Evolutionary conservation across 1,140 invertebrate species (phyloP).

Genomic region (Zaprionus vittiger): DNA sequence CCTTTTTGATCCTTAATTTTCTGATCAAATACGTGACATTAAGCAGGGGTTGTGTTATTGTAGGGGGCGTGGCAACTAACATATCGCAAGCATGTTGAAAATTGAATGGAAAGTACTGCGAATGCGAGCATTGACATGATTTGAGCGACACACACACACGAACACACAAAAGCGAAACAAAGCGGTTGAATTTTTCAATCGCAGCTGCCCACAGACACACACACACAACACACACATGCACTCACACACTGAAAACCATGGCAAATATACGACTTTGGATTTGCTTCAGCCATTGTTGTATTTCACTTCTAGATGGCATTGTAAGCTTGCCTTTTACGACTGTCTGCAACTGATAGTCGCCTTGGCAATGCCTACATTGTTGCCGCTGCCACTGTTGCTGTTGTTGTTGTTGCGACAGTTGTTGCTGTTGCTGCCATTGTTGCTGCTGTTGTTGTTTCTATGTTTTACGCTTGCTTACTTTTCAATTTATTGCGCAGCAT

Average conservation of each 20-base stretch:
- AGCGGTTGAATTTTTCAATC: constrained; percentile 67
- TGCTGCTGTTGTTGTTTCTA: constrained; percentile 22
- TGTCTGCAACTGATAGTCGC: constrained; percentile 76
- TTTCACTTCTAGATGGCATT: constrained; percentile 43
- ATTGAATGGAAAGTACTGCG: constrained; percentile 67
- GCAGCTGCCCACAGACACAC: constrained; percentile 45
- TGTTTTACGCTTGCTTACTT: constrained; percentile 75
- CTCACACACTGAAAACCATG: constrained; percentile 24
- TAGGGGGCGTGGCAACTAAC: constrained; percentile 55
- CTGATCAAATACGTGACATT: constrained; percentile 81
- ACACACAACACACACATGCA: neutral
- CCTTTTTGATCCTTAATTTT: constrained; percentile 82
- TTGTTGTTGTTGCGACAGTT: neutral
- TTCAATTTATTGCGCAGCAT: constrained; percentile 78
- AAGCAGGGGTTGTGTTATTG: constrained; percentile 28
- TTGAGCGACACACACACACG: constrained; percentile 25
- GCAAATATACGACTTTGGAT: constrained; percentile 42
- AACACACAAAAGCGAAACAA: constrained; percentile 51
- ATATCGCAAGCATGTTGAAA: constrained; percentile 72
- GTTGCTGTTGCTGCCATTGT: constrained; percentile 7
- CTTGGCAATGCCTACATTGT: constrained; percentile 63
- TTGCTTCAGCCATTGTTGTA: constrained; percentile 42
- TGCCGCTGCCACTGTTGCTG: constrained; percentile 1
- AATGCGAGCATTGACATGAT: constrained; percentile 54
- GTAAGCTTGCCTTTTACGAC: constrained; percentile 66